Base-by-base conservation (phyloP, 1,140 invertebrate genomes). In the Papilio dardanus region DNA sequence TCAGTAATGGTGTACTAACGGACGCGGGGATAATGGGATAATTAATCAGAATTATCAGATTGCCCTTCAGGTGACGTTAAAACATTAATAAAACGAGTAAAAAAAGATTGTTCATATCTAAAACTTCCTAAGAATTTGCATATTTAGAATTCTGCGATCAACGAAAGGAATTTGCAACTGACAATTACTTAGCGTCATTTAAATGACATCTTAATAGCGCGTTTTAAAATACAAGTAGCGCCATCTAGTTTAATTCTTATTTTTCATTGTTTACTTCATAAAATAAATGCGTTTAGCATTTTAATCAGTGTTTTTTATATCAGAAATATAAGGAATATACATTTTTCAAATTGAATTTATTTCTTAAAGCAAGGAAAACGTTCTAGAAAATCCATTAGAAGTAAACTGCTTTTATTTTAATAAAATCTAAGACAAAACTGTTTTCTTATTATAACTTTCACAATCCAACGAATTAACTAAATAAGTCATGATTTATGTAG, bases 401-500 rank as follows among this genome's bases (percentile, higher is more conserved):
- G n/a, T 4, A 62, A 62, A 62, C 10, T 19, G 46, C 21, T 62
- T 62, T 3, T 28, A 1, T 62, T 14, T 24, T 28, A 14, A 30
- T 62, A 28, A 28, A 4, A 30, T 28, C 28, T 12, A 28, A 28
- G 24, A 58, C 24, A 28, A 28, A 62, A 62, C 54, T 62, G 24
- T 62, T 62, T 30, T 62, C 54, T 24, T 62, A 14, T 62, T 30
- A 28, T 62, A 62, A 62, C 54, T 62, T 62, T 30, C 12, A 62
- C 54, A 62, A 62, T 62, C 54, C 24, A 30, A 62, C 8, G 54
- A 62, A 62, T 62, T 62, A 62, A 62, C 54, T 62, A 62, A 62
- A 62, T 50, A 19, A 50, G 28, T 62, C 54, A 14, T 62, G 12
- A 62, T 62, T 62, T 62, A 62, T 28, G 54, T 28, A 14, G 2